phyloP scores from a whole-genome alignment of 2,888 invertebrate species.

The Epiblema foenella region DNA sequence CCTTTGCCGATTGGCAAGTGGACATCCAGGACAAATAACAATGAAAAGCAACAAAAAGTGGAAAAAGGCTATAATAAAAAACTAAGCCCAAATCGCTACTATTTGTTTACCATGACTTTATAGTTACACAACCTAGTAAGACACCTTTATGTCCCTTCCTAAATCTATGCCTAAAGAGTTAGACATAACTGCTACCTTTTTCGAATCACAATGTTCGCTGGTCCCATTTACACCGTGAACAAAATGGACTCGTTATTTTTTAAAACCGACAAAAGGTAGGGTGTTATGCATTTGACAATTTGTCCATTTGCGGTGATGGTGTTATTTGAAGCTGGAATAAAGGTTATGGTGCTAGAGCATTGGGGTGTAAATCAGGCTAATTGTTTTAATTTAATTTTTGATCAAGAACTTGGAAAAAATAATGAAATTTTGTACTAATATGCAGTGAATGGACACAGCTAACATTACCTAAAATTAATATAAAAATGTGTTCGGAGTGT shows the following conservation, averaged over 20 bases:
- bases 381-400: background rate
- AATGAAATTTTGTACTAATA: too few species aligned
- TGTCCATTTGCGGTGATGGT: constrained; percentile 31
- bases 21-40: too few species aligned
- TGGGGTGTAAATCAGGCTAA: background rate
- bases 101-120: too few species aligned
- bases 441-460: too few species aligned
- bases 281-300: constrained; percentile 37
- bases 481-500: too few species aligned
- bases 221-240: constrained; percentile 22
- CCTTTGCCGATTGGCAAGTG: too few species aligned
- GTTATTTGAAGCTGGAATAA: constrained; percentile 15
- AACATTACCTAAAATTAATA: too few species aligned
- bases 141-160: background rate
- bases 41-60: too few species aligned
- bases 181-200: constrained; percentile 28
- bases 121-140: too few species aligned
- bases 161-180: constrained; percentile 10
- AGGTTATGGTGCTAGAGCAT: background rate
- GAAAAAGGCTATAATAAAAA: too few species aligned
- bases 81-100: too few species aligned
- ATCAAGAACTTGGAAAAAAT: background rate
- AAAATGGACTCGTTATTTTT: constrained; percentile 37
- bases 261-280: constrained; percentile 27
- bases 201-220: constrained; percentile 18